Evolutionary conservation across 1,140 invertebrate genomes (phyloP), one percentile per base, ranked within the genome.

Genomic region (Nebria ingens): DNA sequence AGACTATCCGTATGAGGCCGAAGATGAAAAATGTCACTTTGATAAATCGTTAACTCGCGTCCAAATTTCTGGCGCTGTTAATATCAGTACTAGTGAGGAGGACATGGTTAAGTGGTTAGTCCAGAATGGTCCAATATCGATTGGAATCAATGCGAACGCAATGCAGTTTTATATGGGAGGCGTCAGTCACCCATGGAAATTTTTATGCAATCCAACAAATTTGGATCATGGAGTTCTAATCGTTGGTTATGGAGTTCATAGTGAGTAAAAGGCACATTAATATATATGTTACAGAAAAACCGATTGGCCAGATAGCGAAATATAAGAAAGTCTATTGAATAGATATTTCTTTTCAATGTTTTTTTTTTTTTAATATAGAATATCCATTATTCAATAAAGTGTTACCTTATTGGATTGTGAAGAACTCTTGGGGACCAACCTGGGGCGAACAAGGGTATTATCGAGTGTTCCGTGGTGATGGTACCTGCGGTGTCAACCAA

Each of bases 131-230:
- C 96, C 96, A 0, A 93, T 99, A 60, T 93, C 94, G 11, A 95
- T 99, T 70, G 96, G 88, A 17, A 89, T 99, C 53, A 98, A 99
- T 73, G 96, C 97, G 0, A 95, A 96, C 75, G 92, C 91, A 1
- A 97, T 99, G 90, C 92, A 96, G 78, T 97, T 98, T 73, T 99
- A 98, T 69, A 78, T 93, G 60, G 93, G 94, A 21, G 96, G 96
- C n/a, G 83, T 98, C 9, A 94, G 93, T 0, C 94, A 98, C 79
- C 96, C 96, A 0, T 89, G 82, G 75, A 89, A 87, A 63, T 82
- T 92, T 59, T 74, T 98, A 11, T 98, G 94, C 68, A 83, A 76
- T 66, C 86, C 87, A 0, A 75, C 79, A 0, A 81, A 82, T 70
- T 70, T 95, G 15, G 90, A 96, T 73, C 92, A 95, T 68, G 92